Conservation (phyloP, 2,888 invertebrate species). For the Philaethria dido region DNA sequence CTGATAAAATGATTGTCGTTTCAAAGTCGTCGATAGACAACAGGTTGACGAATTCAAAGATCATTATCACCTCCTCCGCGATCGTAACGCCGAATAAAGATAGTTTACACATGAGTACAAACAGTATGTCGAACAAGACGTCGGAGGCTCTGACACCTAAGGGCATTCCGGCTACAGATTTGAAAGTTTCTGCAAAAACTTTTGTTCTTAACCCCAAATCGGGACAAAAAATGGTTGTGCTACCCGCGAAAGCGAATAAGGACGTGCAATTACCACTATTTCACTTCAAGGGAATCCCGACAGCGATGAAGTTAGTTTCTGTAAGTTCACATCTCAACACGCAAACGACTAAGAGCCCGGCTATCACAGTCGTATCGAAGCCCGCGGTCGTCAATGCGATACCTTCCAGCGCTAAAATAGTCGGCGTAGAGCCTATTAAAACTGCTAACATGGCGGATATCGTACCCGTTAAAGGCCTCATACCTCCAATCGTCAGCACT, state of each 20-base stretch:
- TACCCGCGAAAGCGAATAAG: constrained; percentile 73
- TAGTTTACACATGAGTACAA: constrained; percentile 56
- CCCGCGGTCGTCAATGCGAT: constrained; percentile 59
- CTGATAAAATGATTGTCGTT: constrained; percentile 78
- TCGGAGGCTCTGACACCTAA: constrained; percentile 72
- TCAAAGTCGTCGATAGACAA: constrained; percentile 68
- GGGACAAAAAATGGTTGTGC: constrained; percentile 79
- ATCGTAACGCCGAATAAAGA: constrained; percentile 60
- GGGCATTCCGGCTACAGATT: constrained; percentile 77
- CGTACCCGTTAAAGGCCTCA: constrained; percentile 71
- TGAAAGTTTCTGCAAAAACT: constrained; percentile 79
- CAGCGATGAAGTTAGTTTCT: constrained; percentile 77
- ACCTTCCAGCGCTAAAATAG: constrained; percentile 61
- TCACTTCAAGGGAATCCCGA: constrained; percentile 76
- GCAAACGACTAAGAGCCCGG: constrained; percentile 58
- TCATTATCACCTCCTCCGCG: constrained; percentile 67
- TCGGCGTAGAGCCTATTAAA: constrained; percentile 62
- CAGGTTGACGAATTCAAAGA: constrained; percentile 66
- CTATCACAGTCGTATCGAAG: constrained; percentile 67
- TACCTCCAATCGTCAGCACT: constrained; percentile 64
- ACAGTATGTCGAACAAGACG: constrained; percentile 61
- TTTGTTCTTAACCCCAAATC: constrained; percentile 78
- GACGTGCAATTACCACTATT: constrained; percentile 72
- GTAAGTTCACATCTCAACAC: constrained; percentile 67
- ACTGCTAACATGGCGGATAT: constrained; percentile 78